These are phyloP conservation scores for Aleiodes leptofemur DNA, from an alignment of 2,888 invertebrate species.

Conservation along the genomic window DNA sequence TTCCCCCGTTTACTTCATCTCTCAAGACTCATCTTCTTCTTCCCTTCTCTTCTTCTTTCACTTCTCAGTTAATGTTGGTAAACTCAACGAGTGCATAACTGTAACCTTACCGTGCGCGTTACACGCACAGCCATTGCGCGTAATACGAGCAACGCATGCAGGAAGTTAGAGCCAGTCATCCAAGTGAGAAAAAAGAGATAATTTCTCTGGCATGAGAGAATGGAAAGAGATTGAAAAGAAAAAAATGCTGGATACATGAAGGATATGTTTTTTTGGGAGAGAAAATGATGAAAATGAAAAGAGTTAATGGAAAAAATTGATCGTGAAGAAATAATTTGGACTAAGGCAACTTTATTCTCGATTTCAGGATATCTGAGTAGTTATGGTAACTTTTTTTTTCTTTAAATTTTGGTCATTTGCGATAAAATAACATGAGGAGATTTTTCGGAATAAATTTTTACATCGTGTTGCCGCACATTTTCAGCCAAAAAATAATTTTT, in stretches of 20 bases:
- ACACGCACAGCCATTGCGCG: constrained; percentile 57
- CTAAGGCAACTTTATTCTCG: too few species aligned
- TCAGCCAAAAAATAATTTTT: too few species aligned
- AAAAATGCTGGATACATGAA: not conserved
- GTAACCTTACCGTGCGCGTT: constrained; percentile 62
- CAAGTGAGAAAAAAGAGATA: constrained; percentile 32
- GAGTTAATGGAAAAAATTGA: too few species aligned
- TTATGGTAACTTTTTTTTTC: too few species aligned
- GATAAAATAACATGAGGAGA: too few species aligned
- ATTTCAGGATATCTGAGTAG: too few species aligned
- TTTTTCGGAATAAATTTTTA: too few species aligned
- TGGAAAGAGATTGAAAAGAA: constrained; percentile 31
- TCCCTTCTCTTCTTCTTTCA: constrained; percentile 51
- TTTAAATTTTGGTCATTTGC: too few species aligned
- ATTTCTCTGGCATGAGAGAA: constrained; percentile 40
- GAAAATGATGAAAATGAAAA: too few species aligned
- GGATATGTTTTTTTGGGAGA: too few species aligned
- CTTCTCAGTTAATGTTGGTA: constrained; percentile 13
- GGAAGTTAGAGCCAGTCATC: constrained; percentile 46
- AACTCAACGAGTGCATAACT: constrained; percentile 64
- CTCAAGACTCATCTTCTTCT: constrained; percentile 56
- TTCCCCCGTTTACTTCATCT: constrained; percentile 58
- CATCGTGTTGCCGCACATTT: too few species aligned
- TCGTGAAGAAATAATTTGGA: too few species aligned
- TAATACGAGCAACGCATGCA: constrained; percentile 50